Percentiles rank a stretch among this genome's conserved stretches.
phyloP scores from a whole-genome alignment of 92 coral and sea anemone species.

The Phymanthus crucifer region DNA sequence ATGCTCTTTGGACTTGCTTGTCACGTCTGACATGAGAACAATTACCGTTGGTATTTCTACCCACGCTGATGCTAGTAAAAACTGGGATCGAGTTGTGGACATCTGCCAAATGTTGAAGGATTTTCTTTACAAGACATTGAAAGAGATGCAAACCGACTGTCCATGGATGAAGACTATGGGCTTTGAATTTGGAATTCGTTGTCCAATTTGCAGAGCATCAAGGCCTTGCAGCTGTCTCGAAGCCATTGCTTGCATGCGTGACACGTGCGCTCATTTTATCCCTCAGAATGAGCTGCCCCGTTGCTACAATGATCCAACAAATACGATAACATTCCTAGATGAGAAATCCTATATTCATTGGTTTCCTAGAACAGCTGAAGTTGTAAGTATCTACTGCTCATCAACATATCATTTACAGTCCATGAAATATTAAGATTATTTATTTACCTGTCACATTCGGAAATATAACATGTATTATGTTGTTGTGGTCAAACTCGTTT shows the following conservation, averaged over 20 bases:
- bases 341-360: slow-evolving; percentile 24
- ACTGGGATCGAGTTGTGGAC: background rate
- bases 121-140: slow-evolving; percentile 8
- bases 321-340: background rate
- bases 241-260: slow-evolving; percentile 16
- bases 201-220: slow-evolving; percentile 1
- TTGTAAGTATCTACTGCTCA: background rate
- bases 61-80: background rate
- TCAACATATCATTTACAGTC: no score
- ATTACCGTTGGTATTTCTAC: slow-evolving; percentile 4
- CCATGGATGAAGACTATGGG: slow-evolving; percentile 41
- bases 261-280: slow-evolving; percentile 36
- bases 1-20: background rate
- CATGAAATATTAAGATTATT: no score
- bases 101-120: background rate
- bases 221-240: slow-evolving; percentile 12
- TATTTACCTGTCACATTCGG: no score
- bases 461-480: no score
- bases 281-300: slow-evolving; percentile 11
- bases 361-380: slow-evolving; percentile 1
- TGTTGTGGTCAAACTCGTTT: no score
- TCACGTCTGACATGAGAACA: slow-evolving; percentile 13
- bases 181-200: slow-evolving; percentile 21
- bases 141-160: slow-evolving; percentile 16
- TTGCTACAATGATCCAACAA: slow-evolving; percentile 23